Evolutionary conservation across 2,113 vertebrate species (phyloP), one percentile per base, ranked within the genome.

Genomic region (Atrichornis clamosus): DNA sequence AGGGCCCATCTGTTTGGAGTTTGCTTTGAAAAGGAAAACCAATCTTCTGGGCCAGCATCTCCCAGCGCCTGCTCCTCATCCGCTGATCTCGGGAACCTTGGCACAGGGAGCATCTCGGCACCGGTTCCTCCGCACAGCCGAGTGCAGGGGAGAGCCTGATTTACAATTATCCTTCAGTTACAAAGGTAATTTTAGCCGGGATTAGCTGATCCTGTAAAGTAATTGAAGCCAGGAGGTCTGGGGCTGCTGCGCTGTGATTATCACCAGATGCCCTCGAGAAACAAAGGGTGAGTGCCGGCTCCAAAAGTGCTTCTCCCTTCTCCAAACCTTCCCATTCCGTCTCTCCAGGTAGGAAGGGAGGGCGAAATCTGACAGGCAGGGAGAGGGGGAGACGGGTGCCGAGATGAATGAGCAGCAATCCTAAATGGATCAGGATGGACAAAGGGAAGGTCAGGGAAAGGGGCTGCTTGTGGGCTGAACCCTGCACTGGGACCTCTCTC

Each of bases 131-230:
- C 82, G 94, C 93, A 75, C 87, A 74, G 44, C 53, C 92, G 33
- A 90, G 64, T 63, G 41, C 96, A 93, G 86, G 80, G 80, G 94
- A 93, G 77, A 95, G 53, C 52, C 95, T 73, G 77, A 74, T 89
- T 96, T 92, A 82, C 93, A 97, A 96, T 96, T 96, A 96, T 93
- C 80, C 91, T 96, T 96, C 90, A 80, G 95, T 97, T 97, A 96
- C 94, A 97, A 93, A 95, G 96, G 95, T 97, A 95, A 97, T 97
- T 97, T 97, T 97, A 90, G 94, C 95, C 87, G 93, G 90, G 96
- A 97, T 97, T 97, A 97, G 94, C 94, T 96, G 95, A 97, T 96
- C 92, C 90, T 96, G 94, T 95, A 93, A 91, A 95, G 93, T 97
- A 97, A 97, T 95, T 97, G 96, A 96, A 97, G 94, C 93, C 96